These are phyloP conservation scores for Spatulosminthurus flaviceps DNA, from an alignment of 2,888 invertebrate species.

Conservation along the genomic window DNA sequence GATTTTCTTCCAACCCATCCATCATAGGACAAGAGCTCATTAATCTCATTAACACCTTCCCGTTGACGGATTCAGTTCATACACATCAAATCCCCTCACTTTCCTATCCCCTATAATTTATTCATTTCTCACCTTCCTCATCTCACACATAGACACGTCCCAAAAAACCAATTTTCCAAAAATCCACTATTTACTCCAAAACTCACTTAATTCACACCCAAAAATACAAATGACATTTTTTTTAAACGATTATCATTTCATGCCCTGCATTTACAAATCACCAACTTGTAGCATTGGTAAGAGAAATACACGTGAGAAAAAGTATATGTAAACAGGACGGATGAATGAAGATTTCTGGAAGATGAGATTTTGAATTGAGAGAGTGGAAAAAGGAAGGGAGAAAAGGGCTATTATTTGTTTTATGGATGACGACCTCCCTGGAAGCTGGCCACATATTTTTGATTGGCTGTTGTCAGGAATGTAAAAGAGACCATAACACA, in stretches of 20 bases:
- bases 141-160: slow-evolving; percentile 24
- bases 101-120: slow-evolving; percentile 18
- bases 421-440: slow-evolving; percentile 54
- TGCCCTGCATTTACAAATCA: too few species aligned
- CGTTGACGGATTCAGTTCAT: background rate
- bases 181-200: too few species aligned
- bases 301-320: too few species aligned
- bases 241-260: too few species aligned
- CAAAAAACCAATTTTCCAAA: too few species aligned
- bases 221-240: too few species aligned
- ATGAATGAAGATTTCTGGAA: background rate
- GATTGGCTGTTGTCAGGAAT: slow-evolving; percentile 57
- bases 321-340: background rate
- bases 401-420: slow-evolving; percentile 50
- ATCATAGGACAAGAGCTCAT: slow-evolving; percentile 15
- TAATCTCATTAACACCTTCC: slow-evolving; percentile 34
- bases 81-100: background rate
- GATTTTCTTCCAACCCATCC: background rate
- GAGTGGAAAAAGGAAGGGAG: background rate
- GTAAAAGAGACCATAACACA: slow-evolving; percentile 59
- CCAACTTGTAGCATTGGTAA: too few species aligned
- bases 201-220: too few species aligned
- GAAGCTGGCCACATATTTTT: slow-evolving; percentile 50
- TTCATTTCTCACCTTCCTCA: slow-evolving; percentile 34
- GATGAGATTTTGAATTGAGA: background rate